These are phyloP conservation scores for Formicarius rufipectus DNA, from an alignment of 2,113 vertebrate genomes.

Conservation along the genomic window DNA sequence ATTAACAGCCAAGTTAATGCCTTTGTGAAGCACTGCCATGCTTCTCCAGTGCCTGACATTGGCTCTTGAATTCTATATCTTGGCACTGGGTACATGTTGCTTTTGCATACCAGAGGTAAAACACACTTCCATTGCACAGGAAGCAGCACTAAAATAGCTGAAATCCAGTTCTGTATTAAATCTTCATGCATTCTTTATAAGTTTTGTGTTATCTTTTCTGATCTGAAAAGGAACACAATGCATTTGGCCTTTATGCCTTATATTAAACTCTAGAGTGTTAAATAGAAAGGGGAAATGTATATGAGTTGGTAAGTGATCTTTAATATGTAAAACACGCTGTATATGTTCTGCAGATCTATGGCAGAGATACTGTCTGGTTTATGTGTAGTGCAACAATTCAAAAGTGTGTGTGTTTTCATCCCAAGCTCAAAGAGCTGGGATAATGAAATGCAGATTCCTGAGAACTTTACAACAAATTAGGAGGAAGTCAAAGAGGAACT, in stretches of 20 bases:
- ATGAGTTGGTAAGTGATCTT: constrained; percentile 19
- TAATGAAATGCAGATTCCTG: not conserved
- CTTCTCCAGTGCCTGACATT: not conserved
- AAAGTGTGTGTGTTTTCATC: constrained; percentile 14
- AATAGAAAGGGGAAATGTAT: constrained; percentile 15
- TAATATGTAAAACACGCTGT: constrained; percentile 16
- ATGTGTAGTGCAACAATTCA: not conserved
- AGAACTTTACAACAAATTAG: not conserved
- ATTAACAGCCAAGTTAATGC: not conserved
- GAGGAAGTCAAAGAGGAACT: not conserved
- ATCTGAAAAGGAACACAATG: constrained; percentile 27
- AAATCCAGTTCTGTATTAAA: constrained; percentile 39
- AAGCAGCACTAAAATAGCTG: not conserved
- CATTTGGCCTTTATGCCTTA: constrained; percentile 12
- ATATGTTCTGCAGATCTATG: not conserved
- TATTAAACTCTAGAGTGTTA: constrained; percentile 36
- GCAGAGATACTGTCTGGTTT: not conserved
- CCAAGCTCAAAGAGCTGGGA: not conserved
- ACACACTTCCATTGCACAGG: not conserved
- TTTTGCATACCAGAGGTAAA: not conserved
- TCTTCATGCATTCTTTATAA: constrained; percentile 41
- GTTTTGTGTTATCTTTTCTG: constrained; percentile 19
- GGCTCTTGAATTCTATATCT: not conserved
- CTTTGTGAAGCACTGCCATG: not conserved
- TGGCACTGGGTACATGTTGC: rapidly evolving